Evolutionary conservation across 2,797 vertebrate species (phyloP).

Genomic region (Chelidonichthys spinosus): DNA sequence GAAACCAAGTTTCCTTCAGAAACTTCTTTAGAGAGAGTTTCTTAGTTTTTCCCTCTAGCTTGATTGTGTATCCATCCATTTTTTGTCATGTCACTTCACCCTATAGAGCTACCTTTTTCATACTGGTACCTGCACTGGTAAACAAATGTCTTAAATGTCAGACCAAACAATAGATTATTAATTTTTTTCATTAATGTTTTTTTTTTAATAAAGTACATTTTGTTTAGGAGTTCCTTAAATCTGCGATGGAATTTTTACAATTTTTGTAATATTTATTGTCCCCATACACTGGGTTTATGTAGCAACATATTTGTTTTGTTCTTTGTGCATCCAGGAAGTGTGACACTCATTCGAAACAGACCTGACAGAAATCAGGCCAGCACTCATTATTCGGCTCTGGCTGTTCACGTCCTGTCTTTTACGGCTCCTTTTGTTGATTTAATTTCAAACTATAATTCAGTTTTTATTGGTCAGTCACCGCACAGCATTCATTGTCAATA

Average conservation of each 20-base stretch:
- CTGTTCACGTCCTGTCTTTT: slow-evolving; percentile 23
- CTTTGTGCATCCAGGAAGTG: slow-evolving; percentile 5
- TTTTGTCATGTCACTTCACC: neutral
- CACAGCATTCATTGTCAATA: slow-evolving; percentile 31
- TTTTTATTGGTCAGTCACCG: slow-evolving; percentile 27
- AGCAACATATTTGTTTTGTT: neutral
- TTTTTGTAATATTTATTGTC: neutral
- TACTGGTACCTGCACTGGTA: neutral
- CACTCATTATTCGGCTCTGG: slow-evolving; percentile 19
- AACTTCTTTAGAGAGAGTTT: slow-evolving; percentile 1
- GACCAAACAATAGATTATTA: neutral
- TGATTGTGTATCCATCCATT: slow-evolving; percentile 12
- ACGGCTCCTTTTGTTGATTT: slow-evolving; percentile 29
- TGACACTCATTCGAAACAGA: neutral
- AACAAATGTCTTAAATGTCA: neutral
- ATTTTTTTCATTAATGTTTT: neutral
- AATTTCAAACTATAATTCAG: slow-evolving; percentile 31
- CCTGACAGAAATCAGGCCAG: slow-evolving; percentile 25
- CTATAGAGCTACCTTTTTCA: neutral
- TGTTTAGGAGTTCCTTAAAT: neutral
- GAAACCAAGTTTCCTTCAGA: neutral
- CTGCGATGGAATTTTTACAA: neutral
- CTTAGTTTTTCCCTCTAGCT: neutral
- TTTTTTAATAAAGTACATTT: neutral
- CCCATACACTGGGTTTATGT: neutral